Evolutionary conservation across 2,113 vertebrate species (phyloP), one percentile per base, ranked within the genome.

Genomic region (Boulengeromyrus knoepffleri): DNA sequence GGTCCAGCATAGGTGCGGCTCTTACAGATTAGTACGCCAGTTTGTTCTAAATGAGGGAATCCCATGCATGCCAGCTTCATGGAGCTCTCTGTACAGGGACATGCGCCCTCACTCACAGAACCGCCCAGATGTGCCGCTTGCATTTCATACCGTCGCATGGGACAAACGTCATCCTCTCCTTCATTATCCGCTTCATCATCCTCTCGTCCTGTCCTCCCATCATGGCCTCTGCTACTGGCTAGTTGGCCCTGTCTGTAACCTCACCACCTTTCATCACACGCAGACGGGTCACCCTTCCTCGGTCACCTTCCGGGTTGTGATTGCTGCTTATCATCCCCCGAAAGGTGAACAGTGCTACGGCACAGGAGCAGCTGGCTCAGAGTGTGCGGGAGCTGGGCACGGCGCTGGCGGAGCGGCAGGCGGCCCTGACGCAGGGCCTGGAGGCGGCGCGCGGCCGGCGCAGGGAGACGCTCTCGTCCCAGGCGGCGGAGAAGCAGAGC

Each of bases 311-410:
- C 0, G 36, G 19, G 17, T 19, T 13, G 13, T 31, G 85, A 13
- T 19, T 6, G 52, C n/a, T 17, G 17, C 2, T 8, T 52, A 0
- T 0, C 91, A 86, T 86, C 1, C 80, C 89, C 84, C 70, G 2
- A 36, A 94, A 98, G 98, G 95, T 96, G 47, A 98, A 98, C 3
- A 97, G 97, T 19, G 92, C 95, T 0, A 96, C 97, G 88, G 97
- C 97, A 21, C 96, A 97, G 91, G 97, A 98, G 83, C 97, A 99
- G 90, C 96, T 98, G 90, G 96, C 93, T 0, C 96, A 96, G 94
- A 95, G 97, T 90, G 95, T 98, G 88, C 95, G 95, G 90, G 97
- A 97, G 36, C 95, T 99, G 91, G 96, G 97, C 2, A 89, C 94
- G 0, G 94, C 96, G 56, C 95, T 99, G 88, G 96, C 96, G 0